These are phyloP conservation scores for Apostichopus leukothele DNA, from an alignment of 53 echinoderm and acorn worm species.

Conservation along the genomic window DNA sequence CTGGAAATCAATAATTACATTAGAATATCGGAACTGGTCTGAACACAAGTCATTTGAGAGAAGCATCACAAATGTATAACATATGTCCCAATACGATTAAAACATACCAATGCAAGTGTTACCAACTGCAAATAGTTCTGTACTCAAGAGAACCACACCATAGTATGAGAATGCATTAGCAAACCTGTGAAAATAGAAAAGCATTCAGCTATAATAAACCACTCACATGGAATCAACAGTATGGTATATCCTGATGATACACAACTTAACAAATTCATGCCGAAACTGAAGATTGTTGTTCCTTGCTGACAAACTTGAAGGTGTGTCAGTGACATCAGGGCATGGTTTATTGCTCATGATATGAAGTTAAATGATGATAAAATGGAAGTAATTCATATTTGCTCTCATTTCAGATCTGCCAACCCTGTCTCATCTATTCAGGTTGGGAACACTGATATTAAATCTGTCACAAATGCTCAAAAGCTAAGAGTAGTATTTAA, in stretches of 20 bases:
- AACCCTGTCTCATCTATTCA: not conserved
- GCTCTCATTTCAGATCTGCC: slow-evolving; percentile 1
- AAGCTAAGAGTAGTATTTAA: slow-evolving; percentile 5
- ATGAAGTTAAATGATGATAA: not conserved
- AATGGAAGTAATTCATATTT: slow-evolving; percentile 1
- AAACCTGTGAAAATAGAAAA: slow-evolving; percentile 67
- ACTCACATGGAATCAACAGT: no score
- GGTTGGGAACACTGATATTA: not conserved
- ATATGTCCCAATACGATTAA: no score
- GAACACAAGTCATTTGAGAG: no score
- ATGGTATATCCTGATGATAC: no score
- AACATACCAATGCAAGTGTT: slow-evolving; percentile 73
- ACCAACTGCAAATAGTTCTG: slow-evolving; percentile 93
- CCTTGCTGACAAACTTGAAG: not conserved
- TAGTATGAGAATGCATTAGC: slow-evolving; percentile 97
- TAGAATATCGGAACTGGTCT: no score
- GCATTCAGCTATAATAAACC: not conserved
- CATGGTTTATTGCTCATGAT: slow-evolving; percentile 28
- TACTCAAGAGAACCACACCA: slow-evolving; percentile 86
- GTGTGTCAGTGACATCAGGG: slow-evolving; percentile 25
- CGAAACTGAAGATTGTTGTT: no score
- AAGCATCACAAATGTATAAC: no score
- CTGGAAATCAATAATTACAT: no score
- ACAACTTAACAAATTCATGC: no score
- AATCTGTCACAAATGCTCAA: not conserved